Evolutionary conservation across 2,797 vertebrate genomes (phyloP).

Genomic region (Ctenosaura bakeri): DNA sequence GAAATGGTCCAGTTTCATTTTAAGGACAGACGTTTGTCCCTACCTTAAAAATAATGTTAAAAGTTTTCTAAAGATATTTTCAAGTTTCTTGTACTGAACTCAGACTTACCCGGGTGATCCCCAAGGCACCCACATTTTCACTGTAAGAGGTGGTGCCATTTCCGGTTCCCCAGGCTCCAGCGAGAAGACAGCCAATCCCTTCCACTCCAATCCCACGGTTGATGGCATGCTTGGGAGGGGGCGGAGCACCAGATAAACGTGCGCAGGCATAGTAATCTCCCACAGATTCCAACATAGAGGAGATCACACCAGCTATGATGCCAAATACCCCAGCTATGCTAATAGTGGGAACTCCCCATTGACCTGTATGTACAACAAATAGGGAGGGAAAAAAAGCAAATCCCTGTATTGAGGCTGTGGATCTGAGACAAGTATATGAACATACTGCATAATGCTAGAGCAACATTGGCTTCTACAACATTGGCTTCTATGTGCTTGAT

Average conservation of each 20-base stretch:
- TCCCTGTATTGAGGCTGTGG: accelerated
- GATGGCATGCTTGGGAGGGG: constrained; percentile 92
- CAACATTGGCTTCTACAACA: background rate
- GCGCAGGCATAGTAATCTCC: constrained; percentile 97
- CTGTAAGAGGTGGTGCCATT: constrained; percentile 97
- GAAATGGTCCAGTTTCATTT: background rate
- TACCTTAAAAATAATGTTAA: background rate
- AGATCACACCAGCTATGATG: constrained; percentile 93
- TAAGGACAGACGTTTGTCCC: background rate
- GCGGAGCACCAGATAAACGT: constrained; percentile 91
- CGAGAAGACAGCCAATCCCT: constrained; percentile 93
- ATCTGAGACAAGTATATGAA: background rate
- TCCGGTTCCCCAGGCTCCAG: constrained; percentile 94
- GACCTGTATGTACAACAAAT: constrained; percentile 82
- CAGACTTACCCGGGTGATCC: constrained; percentile 92
- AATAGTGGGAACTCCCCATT: constrained; percentile 94
- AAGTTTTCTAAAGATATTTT: background rate
- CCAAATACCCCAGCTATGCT: constrained; percentile 94
- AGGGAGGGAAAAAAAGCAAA: background rate
- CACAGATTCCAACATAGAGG: constrained; percentile 96
- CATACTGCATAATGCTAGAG: background rate
- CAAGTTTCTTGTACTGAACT: accelerated
- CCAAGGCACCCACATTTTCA: constrained; percentile 93
- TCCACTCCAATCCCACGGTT: constrained; percentile 94
- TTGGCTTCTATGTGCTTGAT: background rate